A percentile compares a stretch with the other conserved stretches of the same genome.
These are phyloP conservation scores for Mythimna impura DNA, from an alignment of 2,888 invertebrate genomes.

Conservation along the genomic window DNA sequence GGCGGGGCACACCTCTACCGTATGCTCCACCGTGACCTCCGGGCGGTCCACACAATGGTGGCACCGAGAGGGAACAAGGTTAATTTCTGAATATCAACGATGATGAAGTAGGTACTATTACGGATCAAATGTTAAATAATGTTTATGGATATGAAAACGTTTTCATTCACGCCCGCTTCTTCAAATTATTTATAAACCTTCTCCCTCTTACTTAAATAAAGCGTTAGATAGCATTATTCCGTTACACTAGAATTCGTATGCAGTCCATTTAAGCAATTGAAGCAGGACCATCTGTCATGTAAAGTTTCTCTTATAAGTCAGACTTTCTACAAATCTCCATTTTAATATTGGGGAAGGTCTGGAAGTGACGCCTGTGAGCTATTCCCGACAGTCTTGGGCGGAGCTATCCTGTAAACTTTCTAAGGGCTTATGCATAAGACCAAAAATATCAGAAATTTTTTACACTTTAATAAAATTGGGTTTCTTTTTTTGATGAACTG, in stretches of 20 bases:
- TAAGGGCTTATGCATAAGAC: constrained; percentile 29
- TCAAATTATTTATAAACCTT: no score
- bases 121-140: no score
- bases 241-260: not conserved
- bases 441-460: not conserved
- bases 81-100: no score
- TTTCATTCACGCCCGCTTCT: no score
- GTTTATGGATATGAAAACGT: no score
- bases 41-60: no score
- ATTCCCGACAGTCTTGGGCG: constrained; percentile 65
- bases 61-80: no score
- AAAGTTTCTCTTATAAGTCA: constrained; percentile 35
- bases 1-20: no score
- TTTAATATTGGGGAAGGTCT: constrained; percentile 58
- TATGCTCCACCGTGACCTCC: no score
- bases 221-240: not conserved
- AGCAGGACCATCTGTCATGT: constrained; percentile 34
- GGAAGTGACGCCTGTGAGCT: constrained; percentile 62
- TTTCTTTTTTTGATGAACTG: no score
- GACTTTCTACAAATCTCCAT: constrained; percentile 52
- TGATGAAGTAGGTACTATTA: no score
- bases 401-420: constrained; percentile 7
- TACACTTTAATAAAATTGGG: no score
- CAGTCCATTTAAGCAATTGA: constrained; percentile 11
- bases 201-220: not conserved